These are phyloP conservation scores for Sebastes aleutianus DNA, from an alignment of 2,797 vertebrate species.

Conservation along the genomic window DNA sequence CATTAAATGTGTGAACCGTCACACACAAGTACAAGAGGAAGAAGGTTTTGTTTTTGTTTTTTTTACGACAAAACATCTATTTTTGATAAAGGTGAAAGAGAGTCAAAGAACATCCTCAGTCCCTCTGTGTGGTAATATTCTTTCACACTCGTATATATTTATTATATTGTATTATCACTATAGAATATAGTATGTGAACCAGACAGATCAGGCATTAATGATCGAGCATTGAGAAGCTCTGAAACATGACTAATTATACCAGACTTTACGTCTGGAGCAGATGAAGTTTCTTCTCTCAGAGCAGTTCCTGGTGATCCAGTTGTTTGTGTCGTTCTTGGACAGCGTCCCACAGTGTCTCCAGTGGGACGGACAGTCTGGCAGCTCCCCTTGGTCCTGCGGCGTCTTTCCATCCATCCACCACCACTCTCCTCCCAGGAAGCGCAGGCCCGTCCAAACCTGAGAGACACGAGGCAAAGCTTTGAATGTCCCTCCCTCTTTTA, in stretches of 20 bases:
- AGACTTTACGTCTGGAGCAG: neutral
- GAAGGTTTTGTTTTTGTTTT: neutral
- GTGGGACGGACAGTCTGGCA: constrained; percentile 29
- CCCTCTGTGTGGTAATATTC: neutral
- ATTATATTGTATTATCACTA: neutral
- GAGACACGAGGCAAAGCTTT: neutral
- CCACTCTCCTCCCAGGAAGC: constrained; percentile 53
- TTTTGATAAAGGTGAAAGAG: neutral
- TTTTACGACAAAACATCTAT: neutral
- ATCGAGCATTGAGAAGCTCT: neutral
- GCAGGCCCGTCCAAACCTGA: constrained; percentile 58
- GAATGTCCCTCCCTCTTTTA: neutral
- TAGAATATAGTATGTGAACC: neutral
- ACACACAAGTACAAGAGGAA: neutral
- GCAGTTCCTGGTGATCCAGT: constrained; percentile 43
- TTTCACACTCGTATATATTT: no score
- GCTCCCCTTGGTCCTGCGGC: neutral
- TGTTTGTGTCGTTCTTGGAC: neutral
- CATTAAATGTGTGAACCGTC: neutral
- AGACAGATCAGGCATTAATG: neutral
- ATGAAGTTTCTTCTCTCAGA: constrained; percentile 56
- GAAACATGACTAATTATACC: no score
- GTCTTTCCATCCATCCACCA: constrained; percentile 18
- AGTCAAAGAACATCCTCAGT: neutral
- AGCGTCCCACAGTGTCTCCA: constrained; percentile 43